Base-by-base conservation (phyloP, 1,140 invertebrate genomes). In the Oedothorax gibbosus region DNA sequence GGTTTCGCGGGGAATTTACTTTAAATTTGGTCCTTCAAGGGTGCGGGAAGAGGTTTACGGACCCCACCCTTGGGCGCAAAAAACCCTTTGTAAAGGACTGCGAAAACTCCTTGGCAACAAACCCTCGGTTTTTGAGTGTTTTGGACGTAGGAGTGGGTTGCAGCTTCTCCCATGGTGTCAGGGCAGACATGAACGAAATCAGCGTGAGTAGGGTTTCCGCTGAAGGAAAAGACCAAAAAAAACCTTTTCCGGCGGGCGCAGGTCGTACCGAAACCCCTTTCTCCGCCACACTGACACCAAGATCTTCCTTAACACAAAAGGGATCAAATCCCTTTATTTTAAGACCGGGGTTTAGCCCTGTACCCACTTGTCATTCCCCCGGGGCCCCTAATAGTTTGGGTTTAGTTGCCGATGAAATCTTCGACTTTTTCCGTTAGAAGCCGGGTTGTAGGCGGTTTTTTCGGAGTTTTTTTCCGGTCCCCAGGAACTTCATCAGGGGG, bases 381-480 rank as follows among this genome's bases (percentile, higher is more conserved):
- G n/a, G n/a, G 9, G 9, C 11, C 14, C 49, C 49, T 56, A 14
- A 85, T 72, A 0, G 90, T 87, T 15, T 88, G n/a, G 66, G 86
- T 92, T 91, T 11, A 92, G 83, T 56, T 87, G 66, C 0, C 90
- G 85, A 87, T 92, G 91, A 49, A 88, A 87, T 15, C 89, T 75
- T 71, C 91, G 89, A 0, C 89, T 85, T 68, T 89, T 84, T 5
- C 88, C 90, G 83, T 91, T 91, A 12, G 88, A n/a, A 14, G 87
- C 85, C 11, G 89, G 90, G 62, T 90, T 88, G n/a, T 82, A 82
- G 7, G 65, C 11, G 50, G 68, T 9, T 8, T 68, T 83, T 7
- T 10, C 50, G 57, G 64, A 18, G 10, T 21, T 35, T 35, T 77
- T n/a, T n/a, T n/a, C n/a, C 14, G 5, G 49, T 14, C 4, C 64